phyloP scores from a whole-genome alignment of 2,113 vertebrate genomes.

The Phaethon lepturus region DNA sequence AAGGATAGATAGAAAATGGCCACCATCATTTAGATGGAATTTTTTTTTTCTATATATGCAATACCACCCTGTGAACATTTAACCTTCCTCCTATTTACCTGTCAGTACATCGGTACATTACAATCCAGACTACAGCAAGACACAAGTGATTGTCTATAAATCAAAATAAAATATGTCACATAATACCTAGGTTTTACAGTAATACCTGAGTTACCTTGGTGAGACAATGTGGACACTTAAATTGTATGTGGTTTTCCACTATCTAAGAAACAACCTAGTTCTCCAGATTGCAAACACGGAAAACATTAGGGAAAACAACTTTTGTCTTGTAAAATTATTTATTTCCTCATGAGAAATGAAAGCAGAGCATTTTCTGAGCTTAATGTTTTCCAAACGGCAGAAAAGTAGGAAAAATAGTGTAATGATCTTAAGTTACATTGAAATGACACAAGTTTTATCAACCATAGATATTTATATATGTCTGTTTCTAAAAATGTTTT shows the following conservation, averaged over 20 bases:
- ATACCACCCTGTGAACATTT: not conserved
- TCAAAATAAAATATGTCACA: slow-evolving; percentile 29
- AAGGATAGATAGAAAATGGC: not conserved
- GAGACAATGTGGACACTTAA: slow-evolving; percentile 29
- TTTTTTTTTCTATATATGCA: not conserved
- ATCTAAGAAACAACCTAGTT: not conserved
- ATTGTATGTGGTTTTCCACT: not conserved
- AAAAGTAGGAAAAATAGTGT: slow-evolving; percentile 8
- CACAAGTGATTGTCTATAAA: slow-evolving; percentile 6
- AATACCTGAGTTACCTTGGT: not conserved
- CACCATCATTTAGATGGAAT: not conserved
- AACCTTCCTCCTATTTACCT: not conserved
- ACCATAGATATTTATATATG: not conserved
- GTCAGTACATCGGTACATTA: not conserved
- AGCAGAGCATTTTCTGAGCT: not conserved
- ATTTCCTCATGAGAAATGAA: not conserved
- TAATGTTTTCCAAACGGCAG: not conserved
- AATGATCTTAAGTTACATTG: not conserved
- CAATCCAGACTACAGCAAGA: slow-evolving; percentile 13
- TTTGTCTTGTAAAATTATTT: not conserved
- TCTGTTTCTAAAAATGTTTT: not conserved
- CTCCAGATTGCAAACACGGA: not conserved
- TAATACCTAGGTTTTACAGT: not conserved
- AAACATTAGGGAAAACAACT: not conserved
- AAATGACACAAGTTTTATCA: not conserved